A percentile compares a stretch with the other conserved stretches of the same genome.
phyloP scores from a whole-genome alignment of 1,140 invertebrate species.

The Dendrolimus kikuchii region DNA sequence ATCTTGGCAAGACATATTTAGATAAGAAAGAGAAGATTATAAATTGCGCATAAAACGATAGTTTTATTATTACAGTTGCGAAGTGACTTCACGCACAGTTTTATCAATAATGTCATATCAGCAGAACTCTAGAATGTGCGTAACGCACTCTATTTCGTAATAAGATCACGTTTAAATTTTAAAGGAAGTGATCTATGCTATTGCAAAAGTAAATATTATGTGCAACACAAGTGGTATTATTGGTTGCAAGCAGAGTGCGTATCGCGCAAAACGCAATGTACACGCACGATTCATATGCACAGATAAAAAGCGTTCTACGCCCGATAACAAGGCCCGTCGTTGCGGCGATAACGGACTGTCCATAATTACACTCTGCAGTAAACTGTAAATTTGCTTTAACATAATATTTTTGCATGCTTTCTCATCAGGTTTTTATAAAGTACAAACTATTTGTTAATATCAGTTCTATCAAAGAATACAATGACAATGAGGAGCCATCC shows the following conservation, averaged over 20 bases:
- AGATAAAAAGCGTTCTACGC: slow-evolving; percentile 60
- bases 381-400: slow-evolving; percentile 28
- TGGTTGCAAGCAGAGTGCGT: slow-evolving; percentile 34
- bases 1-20: no score
- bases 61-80: no score
- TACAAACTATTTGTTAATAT: neutral
- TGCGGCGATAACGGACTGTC: slow-evolving; percentile 43
- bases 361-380: slow-evolving; percentile 30
- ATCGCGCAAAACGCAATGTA: slow-evolving; percentile 58
- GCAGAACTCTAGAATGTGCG: slow-evolving; percentile 51
- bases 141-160: slow-evolving; percentile 59
- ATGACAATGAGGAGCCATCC: no score
- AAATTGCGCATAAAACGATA: no score
- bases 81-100: no score
- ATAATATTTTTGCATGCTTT: slow-evolving; percentile 18
- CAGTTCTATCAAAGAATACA: no score
- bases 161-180: slow-evolving; percentile 54
- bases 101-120: slow-evolving; percentile 15
- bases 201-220: slow-evolving; percentile 60
- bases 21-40: no score
- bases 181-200: slow-evolving; percentile 40
- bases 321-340: slow-evolving; percentile 37
- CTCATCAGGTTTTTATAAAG: slow-evolving; percentile 11
- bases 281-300: slow-evolving; percentile 57
- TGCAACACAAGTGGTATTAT: slow-evolving; percentile 47